phyloP scores from a whole-genome alignment of 2,797 vertebrate species.

The Danio kyathit region DNA sequence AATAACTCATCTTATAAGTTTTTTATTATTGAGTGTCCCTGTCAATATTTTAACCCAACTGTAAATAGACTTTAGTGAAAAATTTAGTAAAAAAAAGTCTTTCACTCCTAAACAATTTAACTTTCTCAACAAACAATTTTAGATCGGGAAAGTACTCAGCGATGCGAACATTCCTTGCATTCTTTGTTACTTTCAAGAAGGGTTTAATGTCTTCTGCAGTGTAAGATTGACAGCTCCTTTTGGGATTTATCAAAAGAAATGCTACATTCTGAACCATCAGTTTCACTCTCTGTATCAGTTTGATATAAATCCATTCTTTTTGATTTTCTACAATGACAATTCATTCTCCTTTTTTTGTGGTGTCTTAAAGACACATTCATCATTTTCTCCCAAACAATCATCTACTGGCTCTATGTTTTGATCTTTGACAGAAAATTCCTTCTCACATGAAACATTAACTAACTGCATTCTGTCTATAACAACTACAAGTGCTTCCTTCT shows the following conservation, averaged over 20 bases:
- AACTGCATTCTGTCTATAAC: neutral
- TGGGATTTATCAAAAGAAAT: neutral
- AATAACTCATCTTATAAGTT: neutral
- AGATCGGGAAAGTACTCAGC: too few relatives aligned
- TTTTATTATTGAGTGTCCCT: neutral
- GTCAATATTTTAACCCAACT: neutral
- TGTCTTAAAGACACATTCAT: neutral
- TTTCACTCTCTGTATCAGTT: neutral
- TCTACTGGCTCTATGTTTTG: neutral
- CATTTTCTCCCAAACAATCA: neutral
- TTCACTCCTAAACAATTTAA: too few relatives aligned
- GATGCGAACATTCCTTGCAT: neutral
- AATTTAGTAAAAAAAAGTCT: neutral
- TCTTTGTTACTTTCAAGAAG: neutral
- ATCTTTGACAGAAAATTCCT: neutral
- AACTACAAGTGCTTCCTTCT: neutral
- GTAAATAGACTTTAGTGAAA: neutral
- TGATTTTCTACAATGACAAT: neutral
- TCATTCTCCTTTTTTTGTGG: neutral
- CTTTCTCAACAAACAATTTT: too few relatives aligned
- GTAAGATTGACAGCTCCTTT: neutral
- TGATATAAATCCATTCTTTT: neutral
- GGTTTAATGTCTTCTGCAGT: neutral
- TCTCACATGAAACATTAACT: neutral
- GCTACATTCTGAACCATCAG: neutral